phyloP scores from a whole-genome alignment of 2,888 invertebrate genomes.

The Iselma pallidipennis region DNA sequence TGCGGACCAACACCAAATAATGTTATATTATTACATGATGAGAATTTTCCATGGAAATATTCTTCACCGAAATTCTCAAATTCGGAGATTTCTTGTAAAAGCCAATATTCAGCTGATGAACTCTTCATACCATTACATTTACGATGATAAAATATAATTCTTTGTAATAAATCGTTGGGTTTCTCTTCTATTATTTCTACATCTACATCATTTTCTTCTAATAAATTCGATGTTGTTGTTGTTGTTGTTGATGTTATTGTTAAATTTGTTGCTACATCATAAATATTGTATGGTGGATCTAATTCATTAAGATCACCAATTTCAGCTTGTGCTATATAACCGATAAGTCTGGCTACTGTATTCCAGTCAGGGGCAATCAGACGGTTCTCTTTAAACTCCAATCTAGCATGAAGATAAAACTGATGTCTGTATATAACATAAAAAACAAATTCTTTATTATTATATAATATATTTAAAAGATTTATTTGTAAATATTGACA shows the following conservation, averaged over 20 bases:
- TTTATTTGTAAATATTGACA: constrained; percentile 8
- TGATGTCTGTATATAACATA: constrained; percentile 63
- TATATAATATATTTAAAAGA: no score
- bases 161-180: constrained; percentile 66
- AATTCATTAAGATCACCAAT: constrained; percentile 70
- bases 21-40: constrained; percentile 45
- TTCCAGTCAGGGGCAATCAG: constrained; percentile 72
- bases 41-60: constrained; percentile 71
- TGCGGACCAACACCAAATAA: constrained; percentile 81
- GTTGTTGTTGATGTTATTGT: not conserved
- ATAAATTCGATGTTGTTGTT: not conserved
- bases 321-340: constrained; percentile 78
- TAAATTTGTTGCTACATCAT: constrained; percentile 59
- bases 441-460: not conserved
- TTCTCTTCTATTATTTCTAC: constrained; percentile 55
- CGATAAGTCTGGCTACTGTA: constrained; percentile 71
- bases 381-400: constrained; percentile 75
- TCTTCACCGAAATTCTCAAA: constrained; percentile 84
- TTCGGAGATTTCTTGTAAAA: constrained; percentile 78
- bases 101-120: constrained; percentile 81
- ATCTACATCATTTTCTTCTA: not conserved
- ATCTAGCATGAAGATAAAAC: constrained; percentile 82
- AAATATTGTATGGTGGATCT: constrained; percentile 63
- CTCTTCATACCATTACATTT: constrained; percentile 63
- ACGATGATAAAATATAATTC: constrained; percentile 67